Conservation (phyloP, 2,113 vertebrate genomes). For the Macquaria australasica region DNA sequence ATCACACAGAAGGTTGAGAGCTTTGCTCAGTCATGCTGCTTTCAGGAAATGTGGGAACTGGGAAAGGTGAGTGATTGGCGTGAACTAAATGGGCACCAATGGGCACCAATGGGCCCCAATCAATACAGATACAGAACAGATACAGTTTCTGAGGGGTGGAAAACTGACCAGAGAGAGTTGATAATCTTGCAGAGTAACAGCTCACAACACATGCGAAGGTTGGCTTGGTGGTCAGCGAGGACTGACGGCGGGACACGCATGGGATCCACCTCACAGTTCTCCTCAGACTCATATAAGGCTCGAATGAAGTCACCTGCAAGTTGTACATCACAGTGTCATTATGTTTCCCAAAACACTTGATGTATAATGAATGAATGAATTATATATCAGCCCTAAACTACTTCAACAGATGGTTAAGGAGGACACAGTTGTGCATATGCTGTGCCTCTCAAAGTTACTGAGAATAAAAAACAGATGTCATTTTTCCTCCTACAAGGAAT, state of each 20-base stretch:
- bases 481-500: neutral
- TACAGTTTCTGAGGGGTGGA: neutral
- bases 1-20: neutral
- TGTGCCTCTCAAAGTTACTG: neutral
- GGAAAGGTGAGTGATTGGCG: neutral
- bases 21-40: neutral
- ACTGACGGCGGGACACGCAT: slow-evolving; percentile 94
- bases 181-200: slow-evolving; percentile 98
- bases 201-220: slow-evolving; percentile 98
- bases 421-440: neutral
- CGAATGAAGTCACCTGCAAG: slow-evolving; percentile 96
- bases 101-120: too few species aligned
- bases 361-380: too few species aligned
- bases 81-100: slow-evolving; percentile 12
- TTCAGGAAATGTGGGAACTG: too few species aligned
- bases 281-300: slow-evolving; percentile 97
- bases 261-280: slow-evolving; percentile 98
- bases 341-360: neutral
- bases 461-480: neutral
- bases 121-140: neutral
- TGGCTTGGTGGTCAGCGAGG: slow-evolving; percentile 95
- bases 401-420: neutral
- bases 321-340: neutral
- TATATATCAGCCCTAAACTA: too few species aligned
- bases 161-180: slow-evolving; percentile 93